Base-by-base conservation (phyloP, 2,113 vertebrate genomes). In the Salminus brasiliensis region DNA sequence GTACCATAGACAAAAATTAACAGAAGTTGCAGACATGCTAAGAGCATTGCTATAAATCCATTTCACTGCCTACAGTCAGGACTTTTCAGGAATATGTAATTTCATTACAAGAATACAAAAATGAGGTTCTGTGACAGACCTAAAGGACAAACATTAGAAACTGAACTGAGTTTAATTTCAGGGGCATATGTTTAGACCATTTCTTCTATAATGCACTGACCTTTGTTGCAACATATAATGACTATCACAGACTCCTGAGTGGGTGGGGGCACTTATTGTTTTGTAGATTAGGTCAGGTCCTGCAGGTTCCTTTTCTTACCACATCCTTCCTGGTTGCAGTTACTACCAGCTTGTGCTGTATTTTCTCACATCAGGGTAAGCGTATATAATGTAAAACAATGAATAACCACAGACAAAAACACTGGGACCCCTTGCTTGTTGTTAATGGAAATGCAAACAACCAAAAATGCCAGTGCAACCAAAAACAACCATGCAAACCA, bases 291-390 rank as follows among this genome's bases (percentile, higher is more conserved):
- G n/a, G 32, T 63, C 57, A 41, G 39, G 34, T 72, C 45, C 43
- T 73, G 45, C 66, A 62, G 32, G 36, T 76, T 8, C 12, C 25
- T 41, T 25, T 29, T 18, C 1, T 43, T 11, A 84, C 77, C 62
- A 79, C 85, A 78, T 84, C 81, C 81, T 83, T 83, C 55, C 78
- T 79, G 67, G 68, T 70, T 21, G 30, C 78, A 55, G n/a, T 29
- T 5, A 21, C 59, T 21, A 62, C n/a, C 47, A 71, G 18, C 29
- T 55, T 43, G 30, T 29, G 23, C 16, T 45, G 9, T 27, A n/a
- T 70, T 18, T 49, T 70, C 41, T 70, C 67, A 47, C 23, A 11
- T 25, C 7, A 49, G 67, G 4, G 23, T 70, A 30, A 49, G 62
- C 32, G 4, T 21, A 12, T 10, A 39, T 34, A 32, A 30, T 23